Evolutionary conservation across 2,113 vertebrate species (phyloP), one percentile per base, ranked within the genome.

Genomic region (Geococcyx californianus): DNA sequence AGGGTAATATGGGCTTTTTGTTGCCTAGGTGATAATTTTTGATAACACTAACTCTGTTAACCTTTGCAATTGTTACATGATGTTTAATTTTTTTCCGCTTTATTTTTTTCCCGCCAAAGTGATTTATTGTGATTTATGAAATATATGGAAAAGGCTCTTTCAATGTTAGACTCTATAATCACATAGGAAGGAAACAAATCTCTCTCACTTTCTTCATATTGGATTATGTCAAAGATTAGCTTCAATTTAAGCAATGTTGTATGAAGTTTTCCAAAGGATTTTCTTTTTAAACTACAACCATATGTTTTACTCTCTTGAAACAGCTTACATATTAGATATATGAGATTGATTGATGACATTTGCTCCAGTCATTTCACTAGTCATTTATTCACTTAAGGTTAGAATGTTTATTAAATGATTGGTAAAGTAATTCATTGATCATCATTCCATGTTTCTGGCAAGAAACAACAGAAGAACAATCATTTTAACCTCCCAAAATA

Each of bases 141-240:
- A 91, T 66, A 75, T 34, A 90, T 90, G 40, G 79, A 75, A 90
- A 90, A 90, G 63, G 19, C 52, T 93, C 42, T 83, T 96, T 84
- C 84, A 87, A 92, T 95, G 19, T 40, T 55, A 59, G 38, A 20
- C 67, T 90, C n/a, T 79, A 26, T 83, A 94, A 96, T 89, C 67
- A 66, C 42, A 78, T 75, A 18, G 18, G 91, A 94, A 94, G 84
- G 94, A 90, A 97, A 97, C 87, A 97, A 94, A 96, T 96, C 92
- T 96, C 87, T 95, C 91, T 92, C 94, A 97, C 91, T 94, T 84
- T 94, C 67, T 94, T 94, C 87, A 92, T 95, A 95, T 95, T 94
- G 95, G 96, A 97, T 97, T 96, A 97, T 97, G 97, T 97, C 95
- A 97, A 96, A 96, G 89, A 96, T 97, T 97, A 97, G 79, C 76